Conservation (phyloP, 2,797 vertebrate genomes). For the Pipistrellus nathusii region DNA sequence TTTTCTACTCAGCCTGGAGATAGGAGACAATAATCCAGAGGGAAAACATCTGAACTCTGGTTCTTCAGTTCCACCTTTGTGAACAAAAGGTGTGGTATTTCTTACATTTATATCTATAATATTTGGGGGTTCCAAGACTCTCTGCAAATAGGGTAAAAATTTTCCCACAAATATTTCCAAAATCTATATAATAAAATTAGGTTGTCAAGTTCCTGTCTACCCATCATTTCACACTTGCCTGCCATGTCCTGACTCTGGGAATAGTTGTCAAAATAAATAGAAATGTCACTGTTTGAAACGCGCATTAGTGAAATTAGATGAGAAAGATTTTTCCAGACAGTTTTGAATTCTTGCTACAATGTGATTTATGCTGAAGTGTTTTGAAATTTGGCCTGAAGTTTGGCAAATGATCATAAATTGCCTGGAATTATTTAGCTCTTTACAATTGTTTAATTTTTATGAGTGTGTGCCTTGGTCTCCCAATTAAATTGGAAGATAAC, state of each 20-base stretch:
- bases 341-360: slow-evolving; percentile 49
- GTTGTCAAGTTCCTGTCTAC: slow-evolving; percentile 36
- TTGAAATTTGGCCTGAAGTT: slow-evolving; percentile 56
- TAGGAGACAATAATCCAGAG: neutral
- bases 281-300: slow-evolving; percentile 49
- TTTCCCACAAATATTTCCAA: slow-evolving; percentile 40
- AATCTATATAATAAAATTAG: slow-evolving; percentile 57
- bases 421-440: slow-evolving; percentile 30
- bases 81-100: neutral
- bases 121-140: neutral
- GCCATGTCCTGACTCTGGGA: slow-evolving; percentile 16
- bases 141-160: slow-evolving; percentile 7
- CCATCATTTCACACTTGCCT: slow-evolving; percentile 37
- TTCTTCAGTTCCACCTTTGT: neutral
- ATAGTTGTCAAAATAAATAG: slow-evolving; percentile 67
- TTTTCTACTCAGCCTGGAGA: neutral
- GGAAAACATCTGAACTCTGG: neutral
- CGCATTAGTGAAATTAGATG: slow-evolving; percentile 37
- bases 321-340: slow-evolving; percentile 62
- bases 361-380: slow-evolving; percentile 58
- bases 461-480: slow-evolving; percentile 35
- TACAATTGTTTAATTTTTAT: slow-evolving; percentile 39
- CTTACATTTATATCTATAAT: neutral
- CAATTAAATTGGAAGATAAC: slow-evolving; percentile 18
- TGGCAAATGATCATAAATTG: slow-evolving; percentile 58